Evolutionary conservation across 92 coral and sea anemone genomes (phyloP).

Genomic region (Zoanthus solanderi): DNA sequence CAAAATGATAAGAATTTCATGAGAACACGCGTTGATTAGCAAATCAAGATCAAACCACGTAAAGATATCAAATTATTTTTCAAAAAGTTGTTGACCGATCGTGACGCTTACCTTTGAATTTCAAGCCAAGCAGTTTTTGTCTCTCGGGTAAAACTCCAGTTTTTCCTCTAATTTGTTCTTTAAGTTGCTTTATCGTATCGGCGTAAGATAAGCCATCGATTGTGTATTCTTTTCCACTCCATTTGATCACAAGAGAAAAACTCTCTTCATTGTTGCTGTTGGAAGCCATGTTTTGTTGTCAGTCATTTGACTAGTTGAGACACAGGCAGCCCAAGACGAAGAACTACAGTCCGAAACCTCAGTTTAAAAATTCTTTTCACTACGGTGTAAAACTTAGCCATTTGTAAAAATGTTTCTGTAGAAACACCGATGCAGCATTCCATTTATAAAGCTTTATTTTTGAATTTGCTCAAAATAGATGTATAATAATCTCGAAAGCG

Average conservation of each 20-base stretch:
- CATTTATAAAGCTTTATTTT: no score
- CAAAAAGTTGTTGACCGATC: no score
- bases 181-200: slow-evolving; percentile 77
- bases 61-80: no score
- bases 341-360: no score
- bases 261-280: neutral
- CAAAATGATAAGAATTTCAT: no score
- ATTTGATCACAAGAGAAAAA: slow-evolving; percentile 74
- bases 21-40: no score
- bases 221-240: slow-evolving; percentile 94
- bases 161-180: slow-evolving; percentile 77
- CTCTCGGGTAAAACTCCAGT: slow-evolving; percentile 96
- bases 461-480: no score
- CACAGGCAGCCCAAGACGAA: neutral
- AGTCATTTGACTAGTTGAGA: neutral
- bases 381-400: no score
- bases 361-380: no score
- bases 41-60: neutral
- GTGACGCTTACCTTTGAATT: slow-evolving; percentile 77
- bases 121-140: slow-evolving; percentile 90
- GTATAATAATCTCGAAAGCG: no score
- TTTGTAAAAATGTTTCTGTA: no score
- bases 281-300: slow-evolving; percentile 54
- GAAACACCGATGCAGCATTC: no score
- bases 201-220: slow-evolving; percentile 73